phyloP scores from a whole-genome alignment of 2,888 invertebrate genomes.

The Himalopsyche tibetana region DNA sequence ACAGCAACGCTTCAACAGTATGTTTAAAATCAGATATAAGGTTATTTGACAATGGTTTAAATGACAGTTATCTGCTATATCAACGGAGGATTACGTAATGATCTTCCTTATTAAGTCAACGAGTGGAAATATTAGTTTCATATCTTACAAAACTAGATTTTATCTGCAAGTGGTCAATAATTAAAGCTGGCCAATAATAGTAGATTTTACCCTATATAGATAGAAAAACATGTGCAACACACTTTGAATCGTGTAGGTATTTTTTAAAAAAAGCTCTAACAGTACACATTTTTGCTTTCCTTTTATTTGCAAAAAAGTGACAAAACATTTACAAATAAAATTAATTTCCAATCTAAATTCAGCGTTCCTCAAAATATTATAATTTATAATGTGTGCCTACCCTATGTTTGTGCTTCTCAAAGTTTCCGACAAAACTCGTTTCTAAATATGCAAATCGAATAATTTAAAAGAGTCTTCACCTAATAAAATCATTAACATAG shows the following conservation, averaged over 20 bases:
- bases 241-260: neutral
- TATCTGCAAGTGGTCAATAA: no score
- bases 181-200: no score
- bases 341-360: conserved; percentile 23
- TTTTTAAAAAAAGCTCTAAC: neutral
- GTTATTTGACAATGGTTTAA: no score
- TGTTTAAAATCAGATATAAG: no score
- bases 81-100: no score
- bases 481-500: conserved; percentile 48
- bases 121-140: no score
- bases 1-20: no score
- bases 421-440: conserved; percentile 22
- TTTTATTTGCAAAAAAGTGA: neutral
- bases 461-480: conserved; percentile 46
- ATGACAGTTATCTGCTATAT: no score
- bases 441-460: conserved; percentile 47
- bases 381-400: neutral
- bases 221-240: no score
- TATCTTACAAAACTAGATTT: no score
- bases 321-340: neutral
- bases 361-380: conserved; percentile 18
- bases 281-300: neutral
- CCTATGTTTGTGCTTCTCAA: conserved; percentile 31
- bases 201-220: no score
- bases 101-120: no score